Evolutionary conservation across 2,113 vertebrate species (phyloP), one percentile per base, ranked within the genome.

Genomic region (Aphelocoma coerulescens): DNA sequence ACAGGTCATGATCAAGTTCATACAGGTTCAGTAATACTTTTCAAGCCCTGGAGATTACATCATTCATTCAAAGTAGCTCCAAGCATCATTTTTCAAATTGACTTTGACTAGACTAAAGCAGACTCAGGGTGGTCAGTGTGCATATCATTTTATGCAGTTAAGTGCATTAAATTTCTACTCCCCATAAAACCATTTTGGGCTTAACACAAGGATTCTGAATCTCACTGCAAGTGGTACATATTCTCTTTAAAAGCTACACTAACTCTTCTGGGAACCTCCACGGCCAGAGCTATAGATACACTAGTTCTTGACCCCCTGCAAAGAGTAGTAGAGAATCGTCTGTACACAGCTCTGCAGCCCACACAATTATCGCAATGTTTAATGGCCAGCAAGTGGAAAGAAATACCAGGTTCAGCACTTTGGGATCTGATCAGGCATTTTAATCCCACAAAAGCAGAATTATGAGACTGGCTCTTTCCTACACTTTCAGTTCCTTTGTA

Each of bases 371-470:
- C 18, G 46, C 65, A 68, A 69, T 68, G 18, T 68, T 74, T 81
- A 80, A 51, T 23, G 23, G 75, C 87, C 57, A 82, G 32, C 48
- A 90, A 91, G 30, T 6, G 1, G 74, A 67, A 94, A 92, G 67
- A 85, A 96, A 12, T 62, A 80, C 5, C 46, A 84, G n/a, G 62
- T 91, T 78, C 57, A 49, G 93, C 57, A 82, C 89, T 96, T 87
- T 28, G 81, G 81, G 61, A 93, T 35, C 41, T 72, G 26, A 91
- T 86, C 39, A 72, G 52, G 52, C 75, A 87, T 87, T 88, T 91
- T 90, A 93, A 86, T 93, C 43, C 37, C 85, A 52, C 55, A 79
- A 86, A 95, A 84, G 79, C 85, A 83, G 69, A 71, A 77, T 63
- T 69, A 69, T 20, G 28, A 88, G 43, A 66, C 46, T n/a, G 68